Evolutionary conservation across 2,797 vertebrate species (phyloP), one percentile per base, ranked within the genome.

Genomic region (Peromyscus melanophrys): DNA sequence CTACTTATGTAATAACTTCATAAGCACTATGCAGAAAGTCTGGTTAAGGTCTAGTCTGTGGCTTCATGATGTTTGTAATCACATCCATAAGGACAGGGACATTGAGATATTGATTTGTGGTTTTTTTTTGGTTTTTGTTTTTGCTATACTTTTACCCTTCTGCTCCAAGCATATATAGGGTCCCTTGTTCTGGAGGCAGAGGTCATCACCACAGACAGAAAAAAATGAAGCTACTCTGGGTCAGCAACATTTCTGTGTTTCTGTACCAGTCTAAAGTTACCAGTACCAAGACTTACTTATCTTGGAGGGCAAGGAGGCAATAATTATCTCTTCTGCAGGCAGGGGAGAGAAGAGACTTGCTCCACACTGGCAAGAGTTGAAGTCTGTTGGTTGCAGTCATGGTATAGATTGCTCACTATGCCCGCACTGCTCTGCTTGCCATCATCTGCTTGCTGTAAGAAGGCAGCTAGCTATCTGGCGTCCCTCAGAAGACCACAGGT

Each of bases 1-100:
- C 37, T 84, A 73, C 67, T 77, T 93, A 55, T 37, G 16, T 88
- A 46, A 87, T 87, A 89, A 94, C 92, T 96, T 91, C 49, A 63
- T 93, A 34, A 29, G 19, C 17, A 71, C 63, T n/a, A 55, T 84
- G 46, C 1, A 80, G 63, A 94, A 84, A 11, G 23, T 84, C 34
- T 89, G 37, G 92, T 92, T 90, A 85, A 94, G 94, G 52, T 65
- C 69, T 80, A 55, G 21, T 67, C 69, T 77, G 65, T 57, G 40
- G 27, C 6, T 96, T 57, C 31, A 89, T 59, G 82, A 78, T 49
- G 5, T 2, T 77, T 84, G 88, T 81, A 93, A 37, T 89, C 63
- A 92, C 14, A 80, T 94, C n/a, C 92, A 3, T 31, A 89, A 86
- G 14, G 21, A 16, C 23, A 93, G 52, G 63, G 4, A 34, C 40